Conservation (phyloP, 2,888 invertebrate genomes). For the Caenorhabditis drosophilae region DNA sequence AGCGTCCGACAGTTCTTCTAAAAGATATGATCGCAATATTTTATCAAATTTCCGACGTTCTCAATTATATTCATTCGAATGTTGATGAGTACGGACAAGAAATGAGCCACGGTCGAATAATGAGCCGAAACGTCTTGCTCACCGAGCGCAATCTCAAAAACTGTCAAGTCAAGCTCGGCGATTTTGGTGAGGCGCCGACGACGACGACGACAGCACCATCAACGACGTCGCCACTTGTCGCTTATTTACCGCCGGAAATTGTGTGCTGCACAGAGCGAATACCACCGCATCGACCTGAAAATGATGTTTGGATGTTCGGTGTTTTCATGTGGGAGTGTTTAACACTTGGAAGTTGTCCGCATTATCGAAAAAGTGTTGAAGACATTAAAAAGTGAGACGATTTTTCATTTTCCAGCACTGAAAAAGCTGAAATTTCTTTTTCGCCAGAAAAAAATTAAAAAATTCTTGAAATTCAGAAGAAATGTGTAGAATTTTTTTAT, state of each 20-base stretch:
- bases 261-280: slow-evolving; percentile 55
- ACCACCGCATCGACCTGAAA: slow-evolving; percentile 61
- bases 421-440: not conserved
- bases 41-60: slow-evolving; percentile 50
- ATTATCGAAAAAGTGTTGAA: slow-evolving; percentile 59
- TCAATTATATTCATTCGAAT: slow-evolving; percentile 60
- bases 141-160: slow-evolving; percentile 53
- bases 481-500: no score
- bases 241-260: slow-evolving; percentile 65
- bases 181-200: slow-evolving; percentile 60
- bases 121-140: slow-evolving; percentile 62
- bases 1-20: slow-evolving; percentile 53
- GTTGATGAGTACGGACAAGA: slow-evolving; percentile 58
- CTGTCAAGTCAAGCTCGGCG: slow-evolving; percentile 64
- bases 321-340: slow-evolving; percentile 65
- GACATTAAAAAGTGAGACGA: slow-evolving; percentile 54
- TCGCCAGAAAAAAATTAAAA: no score
- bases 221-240: slow-evolving; percentile 51
- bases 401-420: not conserved
- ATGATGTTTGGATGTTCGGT: slow-evolving; percentile 67
- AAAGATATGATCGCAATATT: slow-evolving; percentile 56
- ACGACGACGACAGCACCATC: slow-evolving; percentile 59
- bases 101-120: slow-evolving; percentile 64
- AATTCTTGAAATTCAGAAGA: no score
- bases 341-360: slow-evolving; percentile 63